Conservation (phyloP, 1,140 invertebrate genomes). For the Orius insidiosus region DNA sequence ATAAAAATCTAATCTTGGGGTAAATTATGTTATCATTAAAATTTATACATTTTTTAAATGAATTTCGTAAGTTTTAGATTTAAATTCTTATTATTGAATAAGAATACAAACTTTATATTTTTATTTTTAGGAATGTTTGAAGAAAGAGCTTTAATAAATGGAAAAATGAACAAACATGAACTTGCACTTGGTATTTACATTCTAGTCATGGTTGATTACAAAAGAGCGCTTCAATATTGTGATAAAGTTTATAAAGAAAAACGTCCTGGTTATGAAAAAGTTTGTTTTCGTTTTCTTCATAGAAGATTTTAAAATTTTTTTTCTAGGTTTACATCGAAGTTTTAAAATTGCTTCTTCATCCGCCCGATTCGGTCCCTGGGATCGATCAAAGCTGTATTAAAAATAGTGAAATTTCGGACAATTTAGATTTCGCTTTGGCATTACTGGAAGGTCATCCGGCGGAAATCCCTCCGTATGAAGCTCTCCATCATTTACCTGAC, state of each 20-base stretch:
- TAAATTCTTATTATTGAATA: not conserved
- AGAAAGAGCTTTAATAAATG: constrained; percentile 82
- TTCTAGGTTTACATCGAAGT: constrained; percentile 36
- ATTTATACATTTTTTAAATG: constrained; percentile 3
- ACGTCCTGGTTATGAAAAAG: constrained; percentile 34
- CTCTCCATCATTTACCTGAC: constrained; percentile 55
- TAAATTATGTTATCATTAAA: too few species aligned
- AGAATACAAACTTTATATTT: not conserved
- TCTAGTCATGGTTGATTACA: constrained; percentile 57
- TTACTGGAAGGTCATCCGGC: constrained; percentile 65
- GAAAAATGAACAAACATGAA: constrained; percentile 70
- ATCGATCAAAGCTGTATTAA: constrained; percentile 28
- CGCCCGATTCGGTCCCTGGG: constrained; percentile 34
- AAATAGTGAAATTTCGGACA: constrained; percentile 35
- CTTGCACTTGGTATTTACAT: constrained; percentile 83
- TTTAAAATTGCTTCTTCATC: constrained; percentile 34
- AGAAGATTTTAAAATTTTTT: not conserved
- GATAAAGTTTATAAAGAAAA: constrained; percentile 41
- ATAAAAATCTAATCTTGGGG: too few species aligned
- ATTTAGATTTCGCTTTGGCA: constrained; percentile 53
- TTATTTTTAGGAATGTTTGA: constrained; percentile 50
- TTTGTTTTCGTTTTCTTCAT: constrained; percentile 27
- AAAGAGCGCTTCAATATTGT: constrained; percentile 72
- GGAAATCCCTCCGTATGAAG: constrained; percentile 36
- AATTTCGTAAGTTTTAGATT: not conserved